Percentiles rank a stretch among this genome's conserved stretches.
phyloP scores from a whole-genome alignment of 1,140 invertebrate species.

The Helicoverpa zea region DNA sequence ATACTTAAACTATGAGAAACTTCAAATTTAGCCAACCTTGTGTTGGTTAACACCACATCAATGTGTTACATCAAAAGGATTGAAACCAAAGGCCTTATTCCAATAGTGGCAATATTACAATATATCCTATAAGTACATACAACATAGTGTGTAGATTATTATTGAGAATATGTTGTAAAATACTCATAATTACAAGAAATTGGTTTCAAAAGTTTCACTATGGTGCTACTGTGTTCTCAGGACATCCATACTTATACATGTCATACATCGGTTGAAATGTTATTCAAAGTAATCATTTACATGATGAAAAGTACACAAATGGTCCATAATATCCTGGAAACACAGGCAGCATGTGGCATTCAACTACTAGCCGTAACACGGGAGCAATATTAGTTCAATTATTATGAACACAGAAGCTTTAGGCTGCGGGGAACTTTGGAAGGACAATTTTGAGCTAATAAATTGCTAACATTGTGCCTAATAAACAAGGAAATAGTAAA shows the following conservation, averaged over 20 bases:
- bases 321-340: background rate
- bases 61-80: background rate
- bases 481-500: slow-evolving; percentile 20
- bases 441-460: slow-evolving; percentile 53
- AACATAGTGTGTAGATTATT: slow-evolving; percentile 11
- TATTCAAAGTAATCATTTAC: background rate
- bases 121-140: slow-evolving; percentile 4
- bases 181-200: background rate
- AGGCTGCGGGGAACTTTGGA: slow-evolving; percentile 27
- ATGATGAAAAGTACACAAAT: background rate
- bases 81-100: slow-evolving; percentile 1
- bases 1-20: slow-evolving; percentile 5
- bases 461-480: slow-evolving; percentile 30
- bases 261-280: background rate
- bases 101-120: slow-evolving; percentile 23
- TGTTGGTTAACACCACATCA: background rate
- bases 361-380: background rate
- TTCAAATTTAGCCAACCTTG: background rate
- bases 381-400: background rate
- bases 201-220: background rate
- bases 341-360: background rate
- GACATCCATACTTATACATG: background rate
- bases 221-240: background rate
- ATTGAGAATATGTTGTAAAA: background rate
- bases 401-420: slow-evolving; percentile 1